Percentiles rank a stretch among this genome's conserved stretches.
Conservation (phyloP, 2,113 vertebrate genomes). For the Urocitellus parryii region DNA sequence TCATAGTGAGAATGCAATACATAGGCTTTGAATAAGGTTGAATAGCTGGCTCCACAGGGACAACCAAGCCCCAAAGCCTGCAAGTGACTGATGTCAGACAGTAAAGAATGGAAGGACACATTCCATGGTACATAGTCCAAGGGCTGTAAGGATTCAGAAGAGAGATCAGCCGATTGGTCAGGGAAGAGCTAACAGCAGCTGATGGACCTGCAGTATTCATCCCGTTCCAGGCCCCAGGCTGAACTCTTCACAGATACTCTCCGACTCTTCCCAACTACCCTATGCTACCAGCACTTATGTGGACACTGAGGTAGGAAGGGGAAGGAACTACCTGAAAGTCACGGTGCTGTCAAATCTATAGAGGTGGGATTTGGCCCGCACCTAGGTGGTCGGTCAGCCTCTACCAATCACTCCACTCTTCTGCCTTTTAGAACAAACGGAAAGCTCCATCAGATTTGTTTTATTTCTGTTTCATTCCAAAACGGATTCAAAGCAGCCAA, state of each 20-base stretch:
- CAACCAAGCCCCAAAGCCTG: background rate
- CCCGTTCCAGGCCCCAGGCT: background rate
- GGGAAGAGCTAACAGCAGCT: background rate
- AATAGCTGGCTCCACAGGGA: background rate
- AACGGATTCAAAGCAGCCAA: background rate
- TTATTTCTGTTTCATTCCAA: background rate
- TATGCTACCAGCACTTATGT: background rate
- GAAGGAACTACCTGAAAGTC: background rate
- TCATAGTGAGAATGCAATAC: background rate
- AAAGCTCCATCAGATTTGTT: background rate
- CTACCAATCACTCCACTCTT: background rate
- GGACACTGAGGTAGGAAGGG: background rate
- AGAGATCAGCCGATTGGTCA: background rate
- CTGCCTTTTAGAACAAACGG: slow-evolving; percentile 18
- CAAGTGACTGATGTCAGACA: background rate
- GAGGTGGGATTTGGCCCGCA: background rate
- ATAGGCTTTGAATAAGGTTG: background rate
- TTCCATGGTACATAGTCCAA: too few species aligned
- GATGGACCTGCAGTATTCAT: background rate
- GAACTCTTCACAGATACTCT: background rate
- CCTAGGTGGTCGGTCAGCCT: background rate
- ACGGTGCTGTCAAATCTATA: background rate
- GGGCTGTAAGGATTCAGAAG: background rate
- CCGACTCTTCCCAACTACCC: background rate
- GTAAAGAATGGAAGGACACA: background rate